These are phyloP conservation scores for Heloderma charlesbogerti DNA, from an alignment of 2,113 vertebrate genomes.

Conservation along the genomic window DNA sequence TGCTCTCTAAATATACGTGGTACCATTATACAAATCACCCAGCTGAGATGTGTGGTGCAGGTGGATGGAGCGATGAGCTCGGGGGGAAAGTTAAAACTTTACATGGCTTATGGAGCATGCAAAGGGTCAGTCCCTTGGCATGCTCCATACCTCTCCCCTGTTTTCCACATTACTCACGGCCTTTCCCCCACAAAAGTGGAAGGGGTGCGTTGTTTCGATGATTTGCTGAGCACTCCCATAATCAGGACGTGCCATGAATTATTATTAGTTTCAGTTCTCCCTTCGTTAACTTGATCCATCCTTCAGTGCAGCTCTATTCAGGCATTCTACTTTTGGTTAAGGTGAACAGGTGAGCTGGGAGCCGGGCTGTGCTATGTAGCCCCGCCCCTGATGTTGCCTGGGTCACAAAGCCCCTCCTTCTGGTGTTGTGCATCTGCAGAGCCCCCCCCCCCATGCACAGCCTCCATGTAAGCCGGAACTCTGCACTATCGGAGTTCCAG, in stretches of 20 bases:
- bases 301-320: not conserved
- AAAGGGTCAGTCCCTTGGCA: too few species aligned
- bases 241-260: not conserved
- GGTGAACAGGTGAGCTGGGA: too few species aligned
- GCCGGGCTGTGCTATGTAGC: too few species aligned
- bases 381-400: too few species aligned
- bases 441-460: too few species aligned
- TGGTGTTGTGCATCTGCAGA: too few species aligned
- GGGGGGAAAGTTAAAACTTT: not conserved
- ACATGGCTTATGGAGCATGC: too few species aligned
- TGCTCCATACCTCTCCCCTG: not conserved
- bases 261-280: not conserved
- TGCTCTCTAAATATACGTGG: conserved; percentile 27
- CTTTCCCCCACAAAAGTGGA: not conserved
- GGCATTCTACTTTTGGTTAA: not conserved
- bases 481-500: too few species aligned
- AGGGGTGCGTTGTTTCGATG: not conserved
- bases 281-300: not conserved
- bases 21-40: conserved; percentile 3
- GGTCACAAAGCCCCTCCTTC: too few species aligned
- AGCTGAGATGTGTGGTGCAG: not conserved
- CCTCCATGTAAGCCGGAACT: too few species aligned
- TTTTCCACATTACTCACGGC: not conserved
- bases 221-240: not conserved
- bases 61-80: not conserved